These are phyloP conservation scores for Watsonalla cultraria DNA, from an alignment of 2,888 invertebrate genomes.

Conservation along the genomic window DNA sequence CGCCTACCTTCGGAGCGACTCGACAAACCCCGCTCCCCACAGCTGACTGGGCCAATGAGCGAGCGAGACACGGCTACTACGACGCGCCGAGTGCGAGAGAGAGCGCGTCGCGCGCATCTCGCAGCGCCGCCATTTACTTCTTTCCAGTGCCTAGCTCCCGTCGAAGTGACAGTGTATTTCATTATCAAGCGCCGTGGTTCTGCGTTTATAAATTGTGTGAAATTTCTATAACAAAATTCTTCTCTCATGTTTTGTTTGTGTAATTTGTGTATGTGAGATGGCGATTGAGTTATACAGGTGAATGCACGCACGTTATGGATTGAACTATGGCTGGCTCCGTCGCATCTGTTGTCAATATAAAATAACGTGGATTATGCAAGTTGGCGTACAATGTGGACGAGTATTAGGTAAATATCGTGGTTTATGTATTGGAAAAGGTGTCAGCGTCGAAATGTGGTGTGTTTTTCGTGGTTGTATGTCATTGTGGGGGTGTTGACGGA, in stretches of 20 bases:
- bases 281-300: slow-evolving; percentile 40
- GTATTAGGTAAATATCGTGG: slow-evolving; percentile 65
- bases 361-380: slow-evolving; percentile 76
- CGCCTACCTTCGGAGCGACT: slow-evolving; percentile 59
- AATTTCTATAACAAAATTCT: slow-evolving; percentile 61
- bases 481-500: slow-evolving; percentile 5
- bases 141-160: slow-evolving; percentile 66
- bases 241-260: slow-evolving; percentile 47
- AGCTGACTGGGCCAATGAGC: slow-evolving; percentile 66
- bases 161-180: slow-evolving; percentile 69
- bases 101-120: slow-evolving; percentile 57
- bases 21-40: slow-evolving; percentile 65
- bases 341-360: slow-evolving; percentile 71
- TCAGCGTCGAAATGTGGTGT: slow-evolving; percentile 20
- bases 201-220: slow-evolving; percentile 58
- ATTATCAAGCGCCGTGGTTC: slow-evolving; percentile 53
- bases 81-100: slow-evolving; percentile 28
- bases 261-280: slow-evolving; percentile 48
- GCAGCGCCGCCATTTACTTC: slow-evolving; percentile 69
- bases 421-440: slow-evolving; percentile 26
- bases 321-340: slow-evolving; percentile 60
- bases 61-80: slow-evolving; percentile 42
- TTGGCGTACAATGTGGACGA: slow-evolving; percentile 68
- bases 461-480: not conserved
- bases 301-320: slow-evolving; percentile 35